Conservation (phyloP, 2,888 invertebrate species). For the Drosophila kokeensis region DNA sequence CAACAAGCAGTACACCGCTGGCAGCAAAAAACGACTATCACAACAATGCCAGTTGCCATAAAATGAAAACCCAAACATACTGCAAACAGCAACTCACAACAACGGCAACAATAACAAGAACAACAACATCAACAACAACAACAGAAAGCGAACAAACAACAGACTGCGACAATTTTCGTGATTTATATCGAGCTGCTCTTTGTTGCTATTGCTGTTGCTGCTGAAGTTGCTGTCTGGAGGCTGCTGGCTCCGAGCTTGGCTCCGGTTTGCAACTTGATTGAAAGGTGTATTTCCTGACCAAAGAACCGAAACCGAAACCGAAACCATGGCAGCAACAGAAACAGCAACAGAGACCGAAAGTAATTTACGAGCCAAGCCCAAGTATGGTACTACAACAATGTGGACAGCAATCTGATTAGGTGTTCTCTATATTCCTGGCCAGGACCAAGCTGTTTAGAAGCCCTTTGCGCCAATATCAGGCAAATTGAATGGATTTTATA, state of each 20-base stretch:
- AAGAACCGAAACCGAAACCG: slow-evolving; percentile 9
- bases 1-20: slow-evolving; percentile 13
- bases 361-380: slow-evolving; percentile 43
- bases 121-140: slow-evolving; percentile 7
- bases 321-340: slow-evolving; percentile 13
- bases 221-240: slow-evolving; percentile 22
- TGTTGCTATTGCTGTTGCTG: slow-evolving; percentile 21
- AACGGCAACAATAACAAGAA: slow-evolving; percentile 6
- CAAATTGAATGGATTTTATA: slow-evolving; percentile 22
- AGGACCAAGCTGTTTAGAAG: slow-evolving; percentile 16
- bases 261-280: slow-evolving; percentile 44
- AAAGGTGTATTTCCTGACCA: slow-evolving; percentile 55
- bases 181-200: slow-evolving; percentile 56
- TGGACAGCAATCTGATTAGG: slow-evolving; percentile 23
- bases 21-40: slow-evolving; percentile 58
- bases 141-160: slow-evolving; percentile 14
- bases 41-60: slow-evolving; percentile 57
- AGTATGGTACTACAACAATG: slow-evolving; percentile 20
- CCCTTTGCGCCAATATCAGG: neutral
- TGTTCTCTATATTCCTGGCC: slow-evolving; percentile 2
- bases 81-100: slow-evolving; percentile 33
- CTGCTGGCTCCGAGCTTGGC: slow-evolving; percentile 11
- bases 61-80: slow-evolving; percentile 29
- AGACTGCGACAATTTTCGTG: slow-evolving; percentile 58
- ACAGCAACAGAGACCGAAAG: slow-evolving; percentile 27